Evolutionary conservation across 2,888 invertebrate genomes (phyloP).

Genomic region (Bedellia somnulentella): DNA sequence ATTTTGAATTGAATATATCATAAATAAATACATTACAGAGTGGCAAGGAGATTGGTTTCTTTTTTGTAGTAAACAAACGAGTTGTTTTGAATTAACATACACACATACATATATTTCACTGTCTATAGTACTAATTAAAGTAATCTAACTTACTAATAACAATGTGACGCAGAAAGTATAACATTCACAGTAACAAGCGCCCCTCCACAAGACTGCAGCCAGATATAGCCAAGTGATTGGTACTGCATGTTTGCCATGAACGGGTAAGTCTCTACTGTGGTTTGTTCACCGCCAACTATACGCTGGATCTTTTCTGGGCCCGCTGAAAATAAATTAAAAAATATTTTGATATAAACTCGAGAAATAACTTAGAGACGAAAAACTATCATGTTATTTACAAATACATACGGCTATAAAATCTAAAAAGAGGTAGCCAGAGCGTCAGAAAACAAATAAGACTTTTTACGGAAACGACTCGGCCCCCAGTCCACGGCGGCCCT

Average conservation of each 20-base stretch:
- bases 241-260: constrained; percentile 10
- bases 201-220: constrained; percentile 12
- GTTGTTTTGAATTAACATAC: too few relatives aligned
- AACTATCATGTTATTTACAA: neutral
- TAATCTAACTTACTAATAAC: constrained; percentile 13
- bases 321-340: constrained; percentile 1
- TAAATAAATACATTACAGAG: too few relatives aligned
- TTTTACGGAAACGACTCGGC: neutral
- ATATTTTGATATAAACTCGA: neutral
- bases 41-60: too few relatives aligned
- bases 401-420: too few relatives aligned
- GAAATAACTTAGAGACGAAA: neutral
- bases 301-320: constrained; percentile 2
- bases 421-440: too few relatives aligned
- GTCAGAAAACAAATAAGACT: neutral
- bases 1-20: too few relatives aligned
- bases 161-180: constrained; percentile 13
- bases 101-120: too few relatives aligned
- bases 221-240: constrained; percentile 4
- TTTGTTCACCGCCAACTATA: constrained; percentile 10
- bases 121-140: too few relatives aligned
- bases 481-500: too few relatives aligned
- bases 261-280: constrained; percentile 10
- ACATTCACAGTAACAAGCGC: constrained; percentile 11
- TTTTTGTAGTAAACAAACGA: too few relatives aligned